Percentiles rank a stretch among this genome's conserved stretches.
Conservation (phyloP, 2,113 vertebrate species). For the Nothobranchius furzeri region DNA sequence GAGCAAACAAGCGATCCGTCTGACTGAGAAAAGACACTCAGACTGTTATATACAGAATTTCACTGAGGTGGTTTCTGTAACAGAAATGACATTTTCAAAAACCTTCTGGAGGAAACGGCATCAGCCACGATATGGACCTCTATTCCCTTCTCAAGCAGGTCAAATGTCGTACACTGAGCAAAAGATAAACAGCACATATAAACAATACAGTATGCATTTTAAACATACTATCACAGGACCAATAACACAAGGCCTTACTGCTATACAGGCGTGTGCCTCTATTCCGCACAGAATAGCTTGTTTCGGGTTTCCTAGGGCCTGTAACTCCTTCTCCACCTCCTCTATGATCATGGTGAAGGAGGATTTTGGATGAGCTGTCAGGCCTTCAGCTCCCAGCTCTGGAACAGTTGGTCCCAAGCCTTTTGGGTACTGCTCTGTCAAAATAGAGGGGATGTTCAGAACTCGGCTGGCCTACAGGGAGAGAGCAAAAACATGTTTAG, state of each 20-base stretch:
- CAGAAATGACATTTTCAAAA: constrained; percentile 12
- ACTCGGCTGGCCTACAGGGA: constrained; percentile 76
- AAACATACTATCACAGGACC: background rate
- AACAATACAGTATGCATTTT: background rate
- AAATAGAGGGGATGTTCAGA: constrained; percentile 79
- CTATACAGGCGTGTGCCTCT: constrained; percentile 88
- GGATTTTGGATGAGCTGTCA: constrained; percentile 82
- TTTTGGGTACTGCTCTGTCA: constrained; percentile 90
- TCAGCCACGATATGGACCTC: constrained; percentile 92
- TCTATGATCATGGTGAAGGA: constrained; percentile 88
- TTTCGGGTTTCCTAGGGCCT: constrained; percentile 73
- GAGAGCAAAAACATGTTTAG: background rate
- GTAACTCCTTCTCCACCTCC: constrained; percentile 76
- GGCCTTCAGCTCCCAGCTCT: constrained; percentile 80
- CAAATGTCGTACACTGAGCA: constrained; percentile 83
- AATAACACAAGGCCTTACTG: constrained; percentile 70
- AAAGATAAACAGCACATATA: background rate
- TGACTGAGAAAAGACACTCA: constrained; percentile 75
- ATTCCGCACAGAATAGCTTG: constrained; percentile 87
- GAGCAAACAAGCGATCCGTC: constrained; percentile 87
- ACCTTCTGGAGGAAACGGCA: constrained; percentile 89
- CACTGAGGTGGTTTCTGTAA: background rate
- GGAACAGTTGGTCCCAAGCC: constrained; percentile 88
- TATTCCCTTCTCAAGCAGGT: constrained; percentile 85
- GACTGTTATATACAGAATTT: background rate